Conservation (phyloP, 2,888 invertebrate genomes). For the Muscina levida region DNA sequence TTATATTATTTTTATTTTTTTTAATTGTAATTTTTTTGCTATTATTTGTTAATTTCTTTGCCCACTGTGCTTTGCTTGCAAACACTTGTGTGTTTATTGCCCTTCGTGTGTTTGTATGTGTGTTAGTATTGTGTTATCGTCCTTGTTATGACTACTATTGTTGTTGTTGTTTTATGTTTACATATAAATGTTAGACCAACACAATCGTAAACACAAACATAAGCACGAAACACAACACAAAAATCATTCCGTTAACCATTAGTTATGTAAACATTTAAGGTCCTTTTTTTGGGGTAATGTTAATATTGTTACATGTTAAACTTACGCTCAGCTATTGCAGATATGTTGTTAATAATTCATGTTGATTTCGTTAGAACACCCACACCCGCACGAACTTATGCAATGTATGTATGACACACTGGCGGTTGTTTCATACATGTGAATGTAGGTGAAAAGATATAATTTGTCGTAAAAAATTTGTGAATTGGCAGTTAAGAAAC, state of each 20-base stretch:
- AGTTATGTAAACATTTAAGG: slow-evolving; percentile 54
- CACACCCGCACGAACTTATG: no score
- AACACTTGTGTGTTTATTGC: neutral
- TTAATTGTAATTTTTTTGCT: no score
- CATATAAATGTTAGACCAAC: slow-evolving; percentile 45
- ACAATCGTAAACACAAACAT: slow-evolving; percentile 24
- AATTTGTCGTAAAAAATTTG: no score
- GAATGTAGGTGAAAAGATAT: no score
- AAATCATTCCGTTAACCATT: slow-evolving; percentile 55
- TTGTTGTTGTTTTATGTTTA: slow-evolving; percentile 14
- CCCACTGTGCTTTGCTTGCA: neutral
- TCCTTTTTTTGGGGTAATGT: slow-evolving; percentile 18
- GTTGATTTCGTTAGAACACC: slow-evolving; percentile 40
- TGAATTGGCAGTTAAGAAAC: no score
- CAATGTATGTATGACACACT: no score
- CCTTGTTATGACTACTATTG: slow-evolving; percentile 29
- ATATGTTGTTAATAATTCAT: slow-evolving; percentile 53
- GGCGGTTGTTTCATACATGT: no score
- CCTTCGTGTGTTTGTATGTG: neutral
- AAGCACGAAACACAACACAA: slow-evolving; percentile 21
- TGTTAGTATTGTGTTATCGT: slow-evolving; percentile 17
- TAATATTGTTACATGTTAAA: slow-evolving; percentile 18
- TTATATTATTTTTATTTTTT: no score
- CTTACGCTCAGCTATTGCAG: no score
- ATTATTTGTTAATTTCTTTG: no score